Base-by-base conservation (phyloP, 2,113 vertebrate genomes). In the Coptodon bakossiorum region DNA sequence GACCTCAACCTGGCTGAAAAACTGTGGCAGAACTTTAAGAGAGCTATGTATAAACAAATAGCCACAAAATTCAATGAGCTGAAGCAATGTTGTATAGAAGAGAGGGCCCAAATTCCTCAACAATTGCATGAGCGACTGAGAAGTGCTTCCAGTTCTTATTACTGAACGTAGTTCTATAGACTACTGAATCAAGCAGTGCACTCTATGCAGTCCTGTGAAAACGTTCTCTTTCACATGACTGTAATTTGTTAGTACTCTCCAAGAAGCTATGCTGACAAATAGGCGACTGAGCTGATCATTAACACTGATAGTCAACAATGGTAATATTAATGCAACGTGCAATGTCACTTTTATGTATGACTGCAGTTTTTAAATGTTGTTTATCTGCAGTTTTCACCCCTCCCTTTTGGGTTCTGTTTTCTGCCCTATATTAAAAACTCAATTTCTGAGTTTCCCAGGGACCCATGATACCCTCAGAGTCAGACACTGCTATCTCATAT, bases 401-500 rank as follows among this genome's bases (percentile, higher is more conserved):
- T 59, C 3, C 2, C 31, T 40, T 56, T 0, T 73, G 1, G 1
- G 45, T 24, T 81, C 22, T 50, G 16, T 54, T 87, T 88, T 82
- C 14, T 34, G 31, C 81, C 82, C 17, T 50, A 52, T 7, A 84
- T 85, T 92, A 80, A 91, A 91, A 31, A 71, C 27, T 90, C 50
- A 38, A 43, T 91, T 90, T 90, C 22, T 83, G 82, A 86, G 6
- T 80, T 34, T 86, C 59, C 38, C 11, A 19, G 56, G 36, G 53
- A 79, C 31, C 79, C 40, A 22, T 34, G 61, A 80, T 86, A 79
- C 38, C 82, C 79, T 83, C n/a, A 82, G 85, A 91, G 61, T 87
- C 85, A 80, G 83, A 86, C 71, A 79, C 84, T 88, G 94, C 86
- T 52, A 82, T 81, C 88, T 53, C 66, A 86, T 86, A 89, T 87